phyloP scores from a whole-genome alignment of 1,140 invertebrate species.

The Ylistrum balloti region DNA sequence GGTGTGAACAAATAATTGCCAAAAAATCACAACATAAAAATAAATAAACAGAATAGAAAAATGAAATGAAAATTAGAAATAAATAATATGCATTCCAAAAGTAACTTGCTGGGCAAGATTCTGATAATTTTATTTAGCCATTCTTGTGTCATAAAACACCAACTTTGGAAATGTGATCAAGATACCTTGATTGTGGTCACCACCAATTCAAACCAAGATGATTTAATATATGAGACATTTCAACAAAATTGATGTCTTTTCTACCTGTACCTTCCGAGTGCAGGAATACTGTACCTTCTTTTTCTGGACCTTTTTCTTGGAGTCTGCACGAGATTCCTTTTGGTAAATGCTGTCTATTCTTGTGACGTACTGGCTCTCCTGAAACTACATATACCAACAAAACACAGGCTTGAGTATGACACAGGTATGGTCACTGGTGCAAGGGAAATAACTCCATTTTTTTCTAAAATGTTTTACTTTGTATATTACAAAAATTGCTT shows the following conservation, averaged over 20 bases:
- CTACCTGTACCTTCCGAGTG: neutral
- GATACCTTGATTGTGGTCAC: neutral
- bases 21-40: no score
- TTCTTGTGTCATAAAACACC: no score
- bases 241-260: neutral
- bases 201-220: neutral
- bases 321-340: neutral
- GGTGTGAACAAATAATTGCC: no score
- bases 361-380: neutral
- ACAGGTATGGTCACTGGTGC: neutral
- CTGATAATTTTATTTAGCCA: no score
- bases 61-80: no score
- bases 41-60: neutral
- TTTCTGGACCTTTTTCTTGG: conserved; percentile 20
- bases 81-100: no score
- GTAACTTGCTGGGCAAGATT: no score
- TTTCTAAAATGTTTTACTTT: no score
- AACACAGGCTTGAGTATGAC: no score
- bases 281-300: neutral
- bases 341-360: neutral
- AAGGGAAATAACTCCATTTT: conserved; percentile 29
- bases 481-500: no score
- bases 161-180: no score
- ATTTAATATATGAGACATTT: neutral
- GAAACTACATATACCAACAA: neutral